Percentiles rank a stretch among this genome's conserved stretches.
Evolutionary conservation across 2,888 invertebrate genomes (phyloP).

Genomic region (Tetragonula carbonaria): DNA sequence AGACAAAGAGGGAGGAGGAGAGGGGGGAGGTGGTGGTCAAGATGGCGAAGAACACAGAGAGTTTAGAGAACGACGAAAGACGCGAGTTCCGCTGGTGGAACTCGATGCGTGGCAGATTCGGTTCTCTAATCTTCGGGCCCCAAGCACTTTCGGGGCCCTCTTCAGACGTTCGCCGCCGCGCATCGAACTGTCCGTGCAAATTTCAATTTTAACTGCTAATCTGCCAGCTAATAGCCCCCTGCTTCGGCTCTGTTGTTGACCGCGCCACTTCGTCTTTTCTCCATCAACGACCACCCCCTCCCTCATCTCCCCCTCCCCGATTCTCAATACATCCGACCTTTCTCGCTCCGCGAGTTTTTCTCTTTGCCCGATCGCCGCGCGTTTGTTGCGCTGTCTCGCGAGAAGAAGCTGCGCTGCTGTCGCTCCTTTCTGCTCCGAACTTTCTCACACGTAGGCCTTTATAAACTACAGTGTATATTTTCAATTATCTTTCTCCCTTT

Average conservation of each 20-base stretch:
- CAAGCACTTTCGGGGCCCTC: slow-evolving; percentile 63
- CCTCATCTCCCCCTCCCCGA: background rate
- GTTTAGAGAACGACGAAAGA: slow-evolving; percentile 50
- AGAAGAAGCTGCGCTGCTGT: background rate
- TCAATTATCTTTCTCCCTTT: background rate
- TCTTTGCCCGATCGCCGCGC: slow-evolving; percentile 29
- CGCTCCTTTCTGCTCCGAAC: slow-evolving; percentile 2
- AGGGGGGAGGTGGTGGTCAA: too few species aligned
- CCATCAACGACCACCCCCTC: slow-evolving; percentile 50
- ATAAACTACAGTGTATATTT: background rate
- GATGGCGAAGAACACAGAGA: background rate
- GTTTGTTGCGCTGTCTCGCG: slow-evolving; percentile 13
- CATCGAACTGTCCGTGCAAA: slow-evolving; percentile 84
- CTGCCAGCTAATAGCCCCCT: slow-evolving; percentile 82
- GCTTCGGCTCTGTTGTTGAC: slow-evolving; percentile 39
- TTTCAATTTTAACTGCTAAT: slow-evolving; percentile 84
- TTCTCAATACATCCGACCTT: slow-evolving; percentile 57
- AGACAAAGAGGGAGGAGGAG: slow-evolving; percentile 28
- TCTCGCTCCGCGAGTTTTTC: slow-evolving; percentile 49
- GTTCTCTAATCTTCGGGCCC: slow-evolving; percentile 79
- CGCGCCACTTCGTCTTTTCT: slow-evolving; percentile 45
- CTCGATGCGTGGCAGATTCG: slow-evolving; percentile 82
- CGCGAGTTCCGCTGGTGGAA: slow-evolving; percentile 67
- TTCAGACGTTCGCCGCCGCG: slow-evolving; percentile 85
- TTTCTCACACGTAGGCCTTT: slow-evolving; percentile 37